phyloP scores from a whole-genome alignment of 2,113 vertebrate species.

The Muscicapa adusta region DNA sequence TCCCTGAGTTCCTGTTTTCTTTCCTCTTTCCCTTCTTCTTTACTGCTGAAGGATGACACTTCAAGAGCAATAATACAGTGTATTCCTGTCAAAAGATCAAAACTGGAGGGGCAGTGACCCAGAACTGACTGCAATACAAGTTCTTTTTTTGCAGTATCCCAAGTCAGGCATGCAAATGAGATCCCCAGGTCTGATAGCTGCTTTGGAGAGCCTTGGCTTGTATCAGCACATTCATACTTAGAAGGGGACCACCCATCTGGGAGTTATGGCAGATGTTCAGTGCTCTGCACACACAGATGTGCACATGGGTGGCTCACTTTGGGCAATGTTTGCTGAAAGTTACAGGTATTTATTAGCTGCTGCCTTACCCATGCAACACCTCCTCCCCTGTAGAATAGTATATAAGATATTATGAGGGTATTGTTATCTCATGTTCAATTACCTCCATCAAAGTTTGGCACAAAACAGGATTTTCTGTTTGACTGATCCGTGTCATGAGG shows the following conservation, averaged over 20 bases:
- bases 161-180: background rate
- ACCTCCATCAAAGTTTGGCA: background rate
- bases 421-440: background rate
- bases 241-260: background rate
- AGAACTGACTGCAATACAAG: background rate
- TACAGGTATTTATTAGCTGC: background rate
- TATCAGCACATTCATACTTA: background rate
- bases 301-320: background rate
- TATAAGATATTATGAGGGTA: background rate
- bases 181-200: background rate
- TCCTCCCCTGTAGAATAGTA: background rate
- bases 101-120: background rate
- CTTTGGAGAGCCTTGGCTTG: background rate
- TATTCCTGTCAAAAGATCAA: background rate
- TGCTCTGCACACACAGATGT: background rate
- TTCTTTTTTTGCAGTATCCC: background rate
- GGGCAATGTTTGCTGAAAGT: background rate
- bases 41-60: background rate
- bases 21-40: background rate
- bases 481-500: background rate
- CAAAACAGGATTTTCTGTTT: background rate
- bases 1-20: background rate
- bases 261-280: background rate
- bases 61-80: background rate
- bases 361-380: background rate